phyloP scores from a whole-genome alignment of 2,797 vertebrate genomes.

The Cyprinodon diabolis region DNA sequence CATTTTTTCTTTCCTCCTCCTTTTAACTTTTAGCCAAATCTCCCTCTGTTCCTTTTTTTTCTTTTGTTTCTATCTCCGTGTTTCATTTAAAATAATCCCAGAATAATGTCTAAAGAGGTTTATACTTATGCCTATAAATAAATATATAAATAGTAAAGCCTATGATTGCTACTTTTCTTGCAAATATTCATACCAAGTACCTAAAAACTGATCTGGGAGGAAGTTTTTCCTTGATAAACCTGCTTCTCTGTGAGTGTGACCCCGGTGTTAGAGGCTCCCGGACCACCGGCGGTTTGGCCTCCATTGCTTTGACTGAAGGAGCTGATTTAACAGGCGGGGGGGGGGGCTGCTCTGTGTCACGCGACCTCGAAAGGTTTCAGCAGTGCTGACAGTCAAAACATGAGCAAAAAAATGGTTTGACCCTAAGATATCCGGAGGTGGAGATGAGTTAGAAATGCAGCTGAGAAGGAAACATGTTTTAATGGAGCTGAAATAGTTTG shows the following conservation, averaged over 20 bases:
- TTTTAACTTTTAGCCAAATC: too few relatives aligned
- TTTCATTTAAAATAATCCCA: too few relatives aligned
- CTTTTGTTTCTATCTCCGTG: too few relatives aligned
- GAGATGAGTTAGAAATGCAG: slow-evolving; percentile 45
- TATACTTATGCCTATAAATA: too few relatives aligned
- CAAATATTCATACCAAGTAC: neutral
- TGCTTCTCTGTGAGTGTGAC: neutral
- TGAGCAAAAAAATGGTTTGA: slow-evolving; percentile 48
- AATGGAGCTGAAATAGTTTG: neutral
- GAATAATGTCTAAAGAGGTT: too few relatives aligned
- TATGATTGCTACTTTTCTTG: neutral
- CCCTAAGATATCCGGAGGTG: slow-evolving; percentile 49
- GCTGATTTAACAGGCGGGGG: slow-evolving; percentile 60
- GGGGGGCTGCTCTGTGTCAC: slow-evolving; percentile 71
- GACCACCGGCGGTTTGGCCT: slow-evolving; percentile 66
- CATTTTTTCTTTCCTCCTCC: too few relatives aligned
- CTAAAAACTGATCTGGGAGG: neutral
- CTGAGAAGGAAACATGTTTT: neutral
- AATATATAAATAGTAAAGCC: neutral
- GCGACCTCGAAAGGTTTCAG: slow-evolving; percentile 47
- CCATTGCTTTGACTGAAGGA: slow-evolving; percentile 73
- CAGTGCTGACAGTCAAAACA: slow-evolving; percentile 67
- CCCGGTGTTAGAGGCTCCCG: slow-evolving; percentile 1
- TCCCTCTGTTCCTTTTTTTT: too few relatives aligned
- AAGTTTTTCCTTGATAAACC: neutral